These are phyloP conservation scores for Montipora sp. DNA, from an alignment of 64 coral and sea anemone species.

Conservation along the genomic window DNA sequence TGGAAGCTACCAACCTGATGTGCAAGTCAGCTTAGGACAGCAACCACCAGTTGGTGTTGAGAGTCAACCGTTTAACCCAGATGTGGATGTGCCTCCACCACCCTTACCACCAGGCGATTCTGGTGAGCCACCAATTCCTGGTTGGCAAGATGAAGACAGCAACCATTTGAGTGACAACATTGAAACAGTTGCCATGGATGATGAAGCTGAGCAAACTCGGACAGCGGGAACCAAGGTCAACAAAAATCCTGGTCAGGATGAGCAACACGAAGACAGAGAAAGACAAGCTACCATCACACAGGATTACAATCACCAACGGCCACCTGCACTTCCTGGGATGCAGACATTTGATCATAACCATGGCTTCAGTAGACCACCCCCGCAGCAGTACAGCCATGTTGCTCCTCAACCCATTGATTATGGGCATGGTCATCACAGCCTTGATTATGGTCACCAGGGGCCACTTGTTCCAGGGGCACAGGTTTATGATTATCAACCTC, in stretches of 20 bases:
- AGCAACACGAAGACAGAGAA: conserved; percentile 38
- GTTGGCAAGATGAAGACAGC: conserved; percentile 45
- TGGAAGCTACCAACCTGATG: conserved; percentile 22
- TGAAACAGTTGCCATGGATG: conserved; percentile 96
- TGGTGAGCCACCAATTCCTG: conserved; percentile 66
- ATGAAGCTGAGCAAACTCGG: conserved; percentile 52
- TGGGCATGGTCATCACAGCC: conserved; percentile 75
- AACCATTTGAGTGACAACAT: conserved; percentile 74
- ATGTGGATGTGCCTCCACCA: conserved; percentile 67
- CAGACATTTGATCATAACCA: conserved; percentile 96
- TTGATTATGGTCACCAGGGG: conserved; percentile 58
- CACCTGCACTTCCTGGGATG: conserved; percentile 56
- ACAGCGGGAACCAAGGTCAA: conserved; percentile 9
- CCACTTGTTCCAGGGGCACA: conserved; percentile 32
- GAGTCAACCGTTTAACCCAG: conserved; percentile 41
- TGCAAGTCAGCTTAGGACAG: not conserved
- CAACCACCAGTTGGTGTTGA: conserved; percentile 20
- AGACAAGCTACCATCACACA: conserved; percentile 46
- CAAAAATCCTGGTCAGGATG: conserved; percentile 15
- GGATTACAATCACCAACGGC: conserved; percentile 75
- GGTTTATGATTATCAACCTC: conserved; percentile 90
- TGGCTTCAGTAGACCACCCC: conserved; percentile 66
- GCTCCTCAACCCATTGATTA: conserved; percentile 87
- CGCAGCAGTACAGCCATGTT: conserved; percentile 50
- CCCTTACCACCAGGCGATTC: conserved; percentile 78